Conservation (phyloP, 2,888 invertebrate genomes). For the Phaedon cochleariae region DNA sequence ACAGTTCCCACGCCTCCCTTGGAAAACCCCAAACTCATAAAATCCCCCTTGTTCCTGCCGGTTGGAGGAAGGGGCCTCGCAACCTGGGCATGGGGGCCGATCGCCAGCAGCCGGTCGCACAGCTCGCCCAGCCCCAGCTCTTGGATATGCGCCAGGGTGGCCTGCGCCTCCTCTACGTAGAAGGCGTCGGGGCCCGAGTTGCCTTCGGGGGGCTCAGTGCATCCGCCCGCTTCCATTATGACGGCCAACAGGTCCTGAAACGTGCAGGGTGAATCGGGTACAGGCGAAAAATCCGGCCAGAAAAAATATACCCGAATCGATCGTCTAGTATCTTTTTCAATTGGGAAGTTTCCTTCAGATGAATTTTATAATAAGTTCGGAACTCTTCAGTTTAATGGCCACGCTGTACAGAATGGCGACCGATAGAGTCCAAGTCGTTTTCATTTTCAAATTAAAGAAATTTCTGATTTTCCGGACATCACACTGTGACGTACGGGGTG, state of each 20-base stretch:
- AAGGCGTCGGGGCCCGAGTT: slow-evolving; percentile 79
- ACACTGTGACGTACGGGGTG: no score
- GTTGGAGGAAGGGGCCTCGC: slow-evolving; percentile 49
- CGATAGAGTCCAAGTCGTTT: no score
- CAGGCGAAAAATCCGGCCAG: no score
- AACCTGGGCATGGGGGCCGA: slow-evolving; percentile 73
- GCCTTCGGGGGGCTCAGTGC: slow-evolving; percentile 72
- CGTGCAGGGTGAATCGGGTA: background rate
- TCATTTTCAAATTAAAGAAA: no score
- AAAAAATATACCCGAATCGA: no score
- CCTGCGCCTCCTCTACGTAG: slow-evolving; percentile 90
- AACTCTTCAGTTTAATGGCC: no score
- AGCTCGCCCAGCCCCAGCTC: slow-evolving; percentile 79
- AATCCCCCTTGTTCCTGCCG: slow-evolving; percentile 52
- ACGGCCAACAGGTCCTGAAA: slow-evolving; percentile 72
- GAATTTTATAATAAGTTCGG: no score
- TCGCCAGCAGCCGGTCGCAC: slow-evolving; percentile 72
- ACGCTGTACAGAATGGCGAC: no score
- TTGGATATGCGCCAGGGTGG: slow-evolving; percentile 80
- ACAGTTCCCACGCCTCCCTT: slow-evolving; percentile 20
- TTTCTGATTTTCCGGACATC: no score
- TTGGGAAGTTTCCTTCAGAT: no score
- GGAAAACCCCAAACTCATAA: slow-evolving; percentile 48
- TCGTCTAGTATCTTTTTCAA: no score
- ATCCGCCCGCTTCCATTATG: slow-evolving; percentile 80